phyloP scores from a whole-genome alignment of 2,113 vertebrate species.

The Terrapene triunguis region DNA sequence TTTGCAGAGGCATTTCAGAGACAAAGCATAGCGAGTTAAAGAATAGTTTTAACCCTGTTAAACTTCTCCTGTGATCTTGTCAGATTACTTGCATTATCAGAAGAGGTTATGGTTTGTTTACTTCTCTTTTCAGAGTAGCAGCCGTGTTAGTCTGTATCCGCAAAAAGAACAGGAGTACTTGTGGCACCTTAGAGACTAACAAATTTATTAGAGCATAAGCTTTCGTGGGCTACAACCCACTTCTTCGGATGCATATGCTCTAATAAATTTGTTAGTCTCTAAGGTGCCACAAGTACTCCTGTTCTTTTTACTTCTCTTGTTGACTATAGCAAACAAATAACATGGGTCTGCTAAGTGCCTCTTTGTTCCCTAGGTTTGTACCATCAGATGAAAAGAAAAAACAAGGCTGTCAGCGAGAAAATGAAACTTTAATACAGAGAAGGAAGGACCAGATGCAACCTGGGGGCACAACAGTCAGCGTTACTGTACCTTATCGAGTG shows the following conservation, averaged over 20 bases:
- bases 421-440: slow-evolving; percentile 96
- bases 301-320: no score
- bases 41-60: neutral
- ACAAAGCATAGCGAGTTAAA: neutral
- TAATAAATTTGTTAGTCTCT: no score
- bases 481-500: slow-evolving; percentile 96
- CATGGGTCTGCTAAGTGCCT: neutral
- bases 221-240: no score
- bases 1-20: neutral
- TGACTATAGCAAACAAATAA: neutral
- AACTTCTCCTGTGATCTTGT: neutral
- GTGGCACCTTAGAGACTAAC: no score
- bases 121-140: no score
- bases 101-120: neutral
- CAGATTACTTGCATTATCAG: neutral
- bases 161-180: no score
- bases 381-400: slow-evolving; percentile 99
- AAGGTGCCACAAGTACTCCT: no score
- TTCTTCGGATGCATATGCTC: no score
- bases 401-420: slow-evolving; percentile 94
- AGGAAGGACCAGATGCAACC: slow-evolving; percentile 98
- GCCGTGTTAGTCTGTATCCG: no score
- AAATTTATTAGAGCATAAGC: no score
- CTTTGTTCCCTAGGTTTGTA: slow-evolving; percentile 83
- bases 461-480: slow-evolving; percentile 92